Evolutionary conservation across 2,888 invertebrate genomes (phyloP).

Genomic region (Himalopsyche japonica): DNA sequence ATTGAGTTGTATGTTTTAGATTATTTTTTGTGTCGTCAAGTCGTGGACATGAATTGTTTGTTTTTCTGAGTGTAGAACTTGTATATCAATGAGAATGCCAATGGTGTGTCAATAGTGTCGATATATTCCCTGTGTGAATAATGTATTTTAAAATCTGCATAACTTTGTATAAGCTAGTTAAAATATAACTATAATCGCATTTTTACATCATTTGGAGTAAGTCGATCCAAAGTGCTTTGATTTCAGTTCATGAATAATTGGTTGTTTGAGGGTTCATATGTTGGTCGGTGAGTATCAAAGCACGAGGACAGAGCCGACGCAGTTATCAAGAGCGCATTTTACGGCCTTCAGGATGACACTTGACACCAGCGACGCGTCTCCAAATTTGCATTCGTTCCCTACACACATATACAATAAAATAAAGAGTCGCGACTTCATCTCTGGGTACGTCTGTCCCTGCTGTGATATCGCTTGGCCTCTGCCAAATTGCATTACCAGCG

Average conservation of each 20-base stretch:
- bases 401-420: not conserved
- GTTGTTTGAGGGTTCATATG: slow-evolving; percentile 5
- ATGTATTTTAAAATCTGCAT: no score
- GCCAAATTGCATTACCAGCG: not conserved
- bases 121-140: no score
- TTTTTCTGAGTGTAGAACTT: no score
- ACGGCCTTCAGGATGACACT: slow-evolving; percentile 21
- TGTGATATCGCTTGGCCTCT: not conserved
- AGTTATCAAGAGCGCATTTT: slow-evolving; percentile 33
- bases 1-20: no score
- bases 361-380: slow-evolving; percentile 22
- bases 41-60: no score
- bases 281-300: slow-evolving; percentile 23
- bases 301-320: slow-evolving; percentile 10
- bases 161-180: no score
- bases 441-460: not conserved
- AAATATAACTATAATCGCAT: no score
- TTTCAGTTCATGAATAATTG: not conserved
- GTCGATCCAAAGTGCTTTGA: not conserved
- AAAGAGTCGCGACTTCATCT: not conserved
- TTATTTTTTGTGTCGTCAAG: no score
- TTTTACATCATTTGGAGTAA: no score
- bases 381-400: slow-evolving; percentile 33
- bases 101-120: no score
- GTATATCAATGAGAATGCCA: no score